Evolutionary conservation across 1,140 invertebrate species (phyloP).

Genomic region (Triops longicaudatus): DNA sequence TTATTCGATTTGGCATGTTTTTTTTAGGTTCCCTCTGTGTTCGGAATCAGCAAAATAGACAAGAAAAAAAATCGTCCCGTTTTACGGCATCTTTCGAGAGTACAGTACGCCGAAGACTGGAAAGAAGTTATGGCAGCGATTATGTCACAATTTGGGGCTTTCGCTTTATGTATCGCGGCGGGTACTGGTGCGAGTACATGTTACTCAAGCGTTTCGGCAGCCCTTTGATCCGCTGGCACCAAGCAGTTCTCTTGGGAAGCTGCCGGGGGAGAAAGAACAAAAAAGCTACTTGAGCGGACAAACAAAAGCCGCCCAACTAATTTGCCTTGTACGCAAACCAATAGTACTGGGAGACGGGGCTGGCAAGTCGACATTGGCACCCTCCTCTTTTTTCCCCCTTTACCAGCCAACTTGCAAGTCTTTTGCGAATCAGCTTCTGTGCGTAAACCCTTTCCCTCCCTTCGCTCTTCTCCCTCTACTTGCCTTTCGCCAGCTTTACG

Average conservation of each 20-base stretch:
- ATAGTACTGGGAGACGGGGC: background rate
- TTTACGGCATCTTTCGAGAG: no score
- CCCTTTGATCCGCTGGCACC: background rate
- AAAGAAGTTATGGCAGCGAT: no score
- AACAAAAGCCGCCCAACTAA: constrained; percentile 14
- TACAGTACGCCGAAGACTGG: no score
- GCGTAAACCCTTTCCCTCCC: background rate
- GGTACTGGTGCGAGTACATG: background rate
- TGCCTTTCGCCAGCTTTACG: background rate
- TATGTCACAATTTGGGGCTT: no score
- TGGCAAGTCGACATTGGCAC: background rate
- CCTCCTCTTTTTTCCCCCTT: background rate
- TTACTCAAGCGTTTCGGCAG: background rate
- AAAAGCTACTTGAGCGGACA: constrained; percentile 11
- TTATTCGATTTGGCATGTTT: no score
- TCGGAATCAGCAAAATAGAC: no score
- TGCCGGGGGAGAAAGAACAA: background rate
- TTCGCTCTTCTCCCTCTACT: background rate
- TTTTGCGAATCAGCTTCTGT: constrained; percentile 15
- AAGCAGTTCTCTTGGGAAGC: background rate
- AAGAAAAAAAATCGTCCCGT: no score
- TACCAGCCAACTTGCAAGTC: background rate
- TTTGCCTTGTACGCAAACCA: constrained; percentile 11
- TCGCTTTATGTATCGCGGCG: background rate
- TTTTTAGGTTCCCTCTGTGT: no score